Conservation (phyloP, 2,888 invertebrate species). For the Parnassius orleans region DNA sequence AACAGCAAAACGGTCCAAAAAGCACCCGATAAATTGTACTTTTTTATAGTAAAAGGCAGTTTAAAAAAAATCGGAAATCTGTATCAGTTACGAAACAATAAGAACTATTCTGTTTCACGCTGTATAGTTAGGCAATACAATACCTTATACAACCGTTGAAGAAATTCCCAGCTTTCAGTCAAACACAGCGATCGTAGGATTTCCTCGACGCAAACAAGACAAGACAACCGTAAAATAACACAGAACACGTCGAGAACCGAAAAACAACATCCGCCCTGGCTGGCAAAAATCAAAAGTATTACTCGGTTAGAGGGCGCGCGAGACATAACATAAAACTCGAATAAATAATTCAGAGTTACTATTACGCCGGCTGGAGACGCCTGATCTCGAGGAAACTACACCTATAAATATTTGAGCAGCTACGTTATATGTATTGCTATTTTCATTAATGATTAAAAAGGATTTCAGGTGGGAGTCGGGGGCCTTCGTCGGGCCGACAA, state of each 20-base stretch:
- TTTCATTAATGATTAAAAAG: slow-evolving; percentile 75
- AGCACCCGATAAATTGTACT: no score
- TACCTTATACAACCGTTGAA: no score
- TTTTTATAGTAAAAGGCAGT: no score
- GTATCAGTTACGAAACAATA: no score
- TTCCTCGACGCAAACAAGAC: not conserved
- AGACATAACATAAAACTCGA: slow-evolving; percentile 71
- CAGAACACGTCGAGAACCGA: not conserved
- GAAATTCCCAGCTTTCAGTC: no score
- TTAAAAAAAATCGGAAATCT: no score
- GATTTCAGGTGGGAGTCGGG: slow-evolving; percentile 56
- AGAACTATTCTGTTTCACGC: no score
- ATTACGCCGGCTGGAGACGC: slow-evolving; percentile 55
- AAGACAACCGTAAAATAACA: slow-evolving; percentile 1
- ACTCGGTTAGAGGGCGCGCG: slow-evolving; percentile 58
- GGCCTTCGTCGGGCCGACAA: slow-evolving; percentile 47
- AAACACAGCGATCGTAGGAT: not conserved
- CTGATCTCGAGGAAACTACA: slow-evolving; percentile 59
- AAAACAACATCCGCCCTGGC: slow-evolving; percentile 10
- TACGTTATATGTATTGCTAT: slow-evolving; percentile 79
- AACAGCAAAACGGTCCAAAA: no score
- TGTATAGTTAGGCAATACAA: no score
- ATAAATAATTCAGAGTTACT: slow-evolving; percentile 72
- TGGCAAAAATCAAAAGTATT: slow-evolving; percentile 61
- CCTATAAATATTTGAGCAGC: slow-evolving; percentile 70